A percentile compares a stretch with the other conserved stretches of the same genome.
These are phyloP conservation scores for Tragelaphus buxtoni DNA, from an alignment of 2,113 vertebrate species.

Conservation along the genomic window DNA sequence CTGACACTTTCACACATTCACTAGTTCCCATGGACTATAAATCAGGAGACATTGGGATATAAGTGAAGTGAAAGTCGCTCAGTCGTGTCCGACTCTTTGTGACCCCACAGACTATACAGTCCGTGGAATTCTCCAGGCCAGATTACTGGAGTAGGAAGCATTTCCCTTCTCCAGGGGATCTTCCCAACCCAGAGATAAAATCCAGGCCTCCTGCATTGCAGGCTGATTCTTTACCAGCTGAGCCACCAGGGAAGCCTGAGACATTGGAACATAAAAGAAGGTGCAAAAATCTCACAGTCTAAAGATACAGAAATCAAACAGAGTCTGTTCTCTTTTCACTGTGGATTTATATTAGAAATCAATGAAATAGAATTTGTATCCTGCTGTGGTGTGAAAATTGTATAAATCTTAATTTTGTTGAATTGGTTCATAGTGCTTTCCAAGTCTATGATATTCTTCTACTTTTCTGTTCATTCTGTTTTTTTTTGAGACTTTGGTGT, in stretches of 20 bases:
- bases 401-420: background rate
- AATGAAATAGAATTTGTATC: background rate
- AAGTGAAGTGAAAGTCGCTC: background rate
- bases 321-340: background rate
- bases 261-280: background rate
- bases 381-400: background rate
- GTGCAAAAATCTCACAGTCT: background rate
- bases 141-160: background rate
- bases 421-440: background rate
- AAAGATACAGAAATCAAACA: background rate
- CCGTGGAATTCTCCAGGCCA: background rate
- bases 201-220: background rate
- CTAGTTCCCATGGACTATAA: background rate
- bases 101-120: background rate
- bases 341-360: background rate
- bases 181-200: background rate
- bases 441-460: background rate
- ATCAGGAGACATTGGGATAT: background rate
- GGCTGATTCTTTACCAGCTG: background rate
- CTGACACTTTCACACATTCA: background rate
- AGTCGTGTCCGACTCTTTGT: background rate
- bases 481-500: background rate
- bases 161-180: background rate
- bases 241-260: background rate
- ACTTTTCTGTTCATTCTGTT: background rate